Base-by-base conservation (phyloP, 2,113 vertebrate species). In the Tretioscincus oriximinensis region DNA sequence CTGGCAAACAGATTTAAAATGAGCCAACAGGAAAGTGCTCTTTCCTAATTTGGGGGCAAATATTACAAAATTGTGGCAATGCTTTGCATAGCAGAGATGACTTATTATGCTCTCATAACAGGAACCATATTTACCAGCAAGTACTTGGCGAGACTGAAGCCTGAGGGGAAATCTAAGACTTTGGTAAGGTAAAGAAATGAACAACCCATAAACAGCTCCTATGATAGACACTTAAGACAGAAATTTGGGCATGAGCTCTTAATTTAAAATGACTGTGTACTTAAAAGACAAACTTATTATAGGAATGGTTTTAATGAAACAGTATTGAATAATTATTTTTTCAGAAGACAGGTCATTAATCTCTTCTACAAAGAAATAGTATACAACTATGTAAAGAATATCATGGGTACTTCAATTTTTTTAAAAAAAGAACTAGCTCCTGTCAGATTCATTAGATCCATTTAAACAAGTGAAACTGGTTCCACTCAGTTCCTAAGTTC, bases 271-370 rank as follows among this genome's bases (percentile, higher is more conserved):
- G 74, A 47, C 9, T 67, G 86, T 78, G 82, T 63, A 4, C 47
- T 16, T 68, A 76, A 77, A 75, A 35, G n/a, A 3, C 81, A 5
- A 75, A 78, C 73, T 88, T 82, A 67, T 47, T 79, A 51, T 84
- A 24, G 29, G 31, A 61, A 69, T 54, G 24, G 64, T 91, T 93
- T 81, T 77, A 84, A 86, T 80, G 35, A 91, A 87, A 85, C 14
- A 0, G 3, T 85, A 90, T 70, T 72, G 12, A 58, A 5, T 74
- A 88, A 11, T 73, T 54, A 22, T 58, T 16, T 58, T 41, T 73
- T 73, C 29, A 18, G 21, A 76, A 41, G 35, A 14, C 24, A 63
- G 73, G 10, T 16, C 31, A 8, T 64, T 16, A 11, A 65, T 47
- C 35, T 76, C 47, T 65, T 9, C 16, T 28, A 63, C 41, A 76